A percentile compares a stretch with the other conserved stretches of the same genome.
These are phyloP conservation scores for Leptodactylus fuscus DNA, from an alignment of 2,113 vertebrate genomes.

Conservation along the genomic window DNA sequence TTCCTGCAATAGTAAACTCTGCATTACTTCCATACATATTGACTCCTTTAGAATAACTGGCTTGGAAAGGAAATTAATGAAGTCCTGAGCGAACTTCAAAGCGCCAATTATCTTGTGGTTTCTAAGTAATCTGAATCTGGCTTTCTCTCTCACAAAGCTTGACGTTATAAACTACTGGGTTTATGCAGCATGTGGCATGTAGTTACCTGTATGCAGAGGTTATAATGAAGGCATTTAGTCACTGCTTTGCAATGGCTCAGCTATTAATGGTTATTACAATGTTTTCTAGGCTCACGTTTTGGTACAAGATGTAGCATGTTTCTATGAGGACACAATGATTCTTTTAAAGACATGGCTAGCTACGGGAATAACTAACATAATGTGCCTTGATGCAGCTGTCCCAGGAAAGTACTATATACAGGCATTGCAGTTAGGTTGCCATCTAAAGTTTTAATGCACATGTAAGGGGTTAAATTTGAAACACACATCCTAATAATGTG, in stretches of 20 bases:
- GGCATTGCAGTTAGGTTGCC: background rate
- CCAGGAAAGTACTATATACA: background rate
- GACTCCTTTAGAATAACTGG: constrained; percentile 33
- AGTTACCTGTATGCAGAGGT: constrained; percentile 53
- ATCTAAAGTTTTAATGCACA: too few relatives aligned
- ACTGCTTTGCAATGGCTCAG: constrained; percentile 47
- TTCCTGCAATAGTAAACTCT: constrained; percentile 36
- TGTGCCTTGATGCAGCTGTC: background rate
- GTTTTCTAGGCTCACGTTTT: constrained; percentile 40
- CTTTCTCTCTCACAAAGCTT: constrained; percentile 39
- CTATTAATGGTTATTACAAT: constrained; percentile 54
- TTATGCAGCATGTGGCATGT: constrained; percentile 43
- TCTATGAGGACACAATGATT: constrained; percentile 30
- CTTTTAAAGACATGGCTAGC: constrained; percentile 38
- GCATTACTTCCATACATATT: background rate
- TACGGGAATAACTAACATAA: constrained; percentile 7
- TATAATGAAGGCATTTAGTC: constrained; percentile 55
- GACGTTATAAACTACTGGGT: constrained; percentile 30
- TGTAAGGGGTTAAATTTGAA: too few relatives aligned
- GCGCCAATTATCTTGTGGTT: constrained; percentile 56
- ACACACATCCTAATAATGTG: too few relatives aligned
- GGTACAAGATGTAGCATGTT: constrained; percentile 47
- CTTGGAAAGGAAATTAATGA: constrained; percentile 47
- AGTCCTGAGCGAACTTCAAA: constrained; percentile 48
- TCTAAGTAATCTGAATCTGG: constrained; percentile 53